Evolutionary conservation across 2,113 vertebrate genomes (phyloP).

Genomic region (Hippocampus abdominalis): DNA sequence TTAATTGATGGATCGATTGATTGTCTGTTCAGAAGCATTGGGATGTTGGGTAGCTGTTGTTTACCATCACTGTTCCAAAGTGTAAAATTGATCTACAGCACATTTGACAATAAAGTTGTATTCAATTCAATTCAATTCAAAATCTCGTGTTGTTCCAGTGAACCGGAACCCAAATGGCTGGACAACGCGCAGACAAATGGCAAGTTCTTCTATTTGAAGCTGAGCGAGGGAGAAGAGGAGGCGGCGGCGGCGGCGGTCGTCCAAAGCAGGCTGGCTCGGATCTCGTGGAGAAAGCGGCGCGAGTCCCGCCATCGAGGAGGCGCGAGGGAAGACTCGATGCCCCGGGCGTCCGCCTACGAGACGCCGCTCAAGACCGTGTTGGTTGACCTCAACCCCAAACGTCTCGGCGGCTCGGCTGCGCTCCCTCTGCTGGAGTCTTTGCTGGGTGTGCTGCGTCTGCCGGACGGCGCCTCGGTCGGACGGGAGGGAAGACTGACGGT

Average conservation of each 20-base stretch:
- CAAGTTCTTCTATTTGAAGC: constrained; percentile 92
- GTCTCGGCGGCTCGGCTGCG: constrained; percentile 57
- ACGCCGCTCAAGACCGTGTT: constrained; percentile 82
- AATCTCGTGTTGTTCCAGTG: constrained; percentile 69
- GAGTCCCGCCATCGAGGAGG: constrained; percentile 65
- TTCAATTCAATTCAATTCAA: too few species aligned
- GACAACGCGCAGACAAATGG: constrained; percentile 90
- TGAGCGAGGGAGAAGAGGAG: constrained; percentile 91
- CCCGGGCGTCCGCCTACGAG: constrained; percentile 83
- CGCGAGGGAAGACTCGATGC: constrained; percentile 33
- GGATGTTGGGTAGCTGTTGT: background rate
- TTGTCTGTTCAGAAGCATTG: too few species aligned
- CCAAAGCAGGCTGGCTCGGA: constrained; percentile 12
- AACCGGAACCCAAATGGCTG: constrained; percentile 92
- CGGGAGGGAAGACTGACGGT: constrained; percentile 81
- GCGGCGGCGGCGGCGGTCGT: constrained; percentile 33
- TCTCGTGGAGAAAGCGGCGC: constrained; percentile 77
- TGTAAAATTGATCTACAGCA: too few species aligned
- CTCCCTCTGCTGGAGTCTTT: constrained; percentile 79
- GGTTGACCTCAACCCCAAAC: constrained; percentile 90
- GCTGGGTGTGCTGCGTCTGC: constrained; percentile 84
- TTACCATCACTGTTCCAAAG: background rate
- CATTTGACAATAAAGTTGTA: too few species aligned
- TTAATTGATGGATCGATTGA: too few species aligned
- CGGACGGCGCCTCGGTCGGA: constrained; percentile 51